Base-by-base conservation (phyloP, 1,140 invertebrate species). In the Aphaenogaster rudis region DNA sequence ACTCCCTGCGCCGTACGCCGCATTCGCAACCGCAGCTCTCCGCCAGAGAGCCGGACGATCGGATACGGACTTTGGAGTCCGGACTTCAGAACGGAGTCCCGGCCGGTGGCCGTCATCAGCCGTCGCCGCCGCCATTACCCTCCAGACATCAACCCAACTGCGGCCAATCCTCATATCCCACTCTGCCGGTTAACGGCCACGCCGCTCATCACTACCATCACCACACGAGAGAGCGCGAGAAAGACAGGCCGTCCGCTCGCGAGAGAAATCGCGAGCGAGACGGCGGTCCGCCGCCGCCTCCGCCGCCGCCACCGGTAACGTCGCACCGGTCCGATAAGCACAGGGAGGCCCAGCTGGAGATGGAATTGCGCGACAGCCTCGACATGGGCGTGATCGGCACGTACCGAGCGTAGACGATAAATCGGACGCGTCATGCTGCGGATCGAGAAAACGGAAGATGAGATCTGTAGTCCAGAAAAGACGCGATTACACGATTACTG, bases 121-220 rank as follows among this genome's bases (percentile, higher is more conserved):
- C 71, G 17, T 86, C 90, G 13, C 86, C 89, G 0, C 92, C 92
- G 8, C 92, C 93, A 36, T 84, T 93, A 4, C 93, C 93, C 17
- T 92, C 93, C 13, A 91, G 92, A 52, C 92, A 93, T 50, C 93
- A 92, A 52, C 82, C 85, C 45, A 66, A 90, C 13, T 93, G 92
- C 82, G 85, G 89, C 42, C 93, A 94, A 42, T 93, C 92, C 8
- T 91, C 92, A 3, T 94, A 94, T 36, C 94, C 94, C 2, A 94
- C 94, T 3, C 69, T 94, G 72, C 92, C 93, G 3, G 90, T 94
- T 36, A 94, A 94, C 81, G 93, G 93, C 33, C 91, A 94, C 86
- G 89, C 87, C 8, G 57, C 88, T 9, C 93, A 94, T 84, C 92
- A 94, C 59, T 93, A 94, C 50, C 92, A 93, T 82, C 93, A 93